Conservation (phyloP, 2,797 vertebrate species). For the Coranthus polyacanthus region DNA sequence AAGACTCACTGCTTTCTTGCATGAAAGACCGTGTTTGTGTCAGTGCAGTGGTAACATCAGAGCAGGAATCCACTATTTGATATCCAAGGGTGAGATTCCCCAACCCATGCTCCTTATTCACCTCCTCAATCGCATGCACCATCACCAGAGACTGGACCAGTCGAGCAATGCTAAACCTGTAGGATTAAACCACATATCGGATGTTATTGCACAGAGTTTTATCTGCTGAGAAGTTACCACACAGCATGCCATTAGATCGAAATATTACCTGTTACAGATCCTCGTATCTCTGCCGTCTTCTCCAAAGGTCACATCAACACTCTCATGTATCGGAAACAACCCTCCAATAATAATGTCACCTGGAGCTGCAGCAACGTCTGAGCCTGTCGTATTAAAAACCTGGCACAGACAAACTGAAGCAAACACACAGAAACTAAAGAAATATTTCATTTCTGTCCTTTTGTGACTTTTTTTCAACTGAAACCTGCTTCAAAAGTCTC, state of each 20-base stretch:
- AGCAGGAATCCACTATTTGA: constrained; percentile 86
- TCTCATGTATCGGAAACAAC: constrained; percentile 47
- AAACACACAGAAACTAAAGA: constrained; percentile 15
- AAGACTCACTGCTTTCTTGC: constrained; percentile 54
- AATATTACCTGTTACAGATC: constrained; percentile 33
- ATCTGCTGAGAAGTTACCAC: neutral
- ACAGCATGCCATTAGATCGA: neutral
- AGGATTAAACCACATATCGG: neutral
- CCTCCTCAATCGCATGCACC: constrained; percentile 86
- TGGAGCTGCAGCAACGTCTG: constrained; percentile 21
- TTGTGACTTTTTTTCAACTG: no score
- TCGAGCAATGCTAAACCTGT: constrained; percentile 20
- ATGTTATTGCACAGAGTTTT: no score
- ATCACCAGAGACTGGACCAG: constrained; percentile 88
- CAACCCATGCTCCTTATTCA: constrained; percentile 85
- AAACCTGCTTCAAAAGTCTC: no score
- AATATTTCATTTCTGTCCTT: no score
- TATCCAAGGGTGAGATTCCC: constrained; percentile 86
- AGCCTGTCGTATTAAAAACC: neutral
- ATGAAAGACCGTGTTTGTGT: constrained; percentile 13
- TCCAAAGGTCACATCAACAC: neutral
- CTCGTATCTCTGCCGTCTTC: neutral
- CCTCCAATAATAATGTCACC: constrained; percentile 54
- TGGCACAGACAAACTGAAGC: neutral
- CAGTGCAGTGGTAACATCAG: constrained; percentile 86